Conservation (phyloP, 2,113 vertebrate species). For the Grammomys dolichurus region DNA sequence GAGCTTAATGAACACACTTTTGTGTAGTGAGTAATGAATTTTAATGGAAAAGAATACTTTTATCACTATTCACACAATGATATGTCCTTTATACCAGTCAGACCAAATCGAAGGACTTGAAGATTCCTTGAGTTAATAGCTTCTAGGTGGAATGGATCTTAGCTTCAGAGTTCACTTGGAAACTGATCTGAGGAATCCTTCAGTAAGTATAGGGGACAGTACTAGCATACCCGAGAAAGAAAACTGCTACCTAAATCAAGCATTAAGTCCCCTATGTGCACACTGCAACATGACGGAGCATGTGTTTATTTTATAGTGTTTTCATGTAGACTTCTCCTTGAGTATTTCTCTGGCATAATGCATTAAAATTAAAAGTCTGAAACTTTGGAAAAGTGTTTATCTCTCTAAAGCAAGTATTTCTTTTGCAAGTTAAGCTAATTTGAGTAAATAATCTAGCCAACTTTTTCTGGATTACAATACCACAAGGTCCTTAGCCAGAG, state of each 20-base stretch:
- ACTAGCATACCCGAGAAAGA: neutral
- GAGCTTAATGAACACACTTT: constrained; percentile 73
- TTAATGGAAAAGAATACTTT: constrained; percentile 62
- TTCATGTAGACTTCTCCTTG: neutral
- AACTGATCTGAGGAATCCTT: neutral
- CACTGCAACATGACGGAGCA: neutral
- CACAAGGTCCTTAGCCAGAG: neutral
- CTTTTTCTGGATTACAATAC: constrained; percentile 27
- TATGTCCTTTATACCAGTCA: constrained; percentile 69
- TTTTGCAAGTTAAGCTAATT: constrained; percentile 37
- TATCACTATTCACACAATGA: constrained; percentile 71
- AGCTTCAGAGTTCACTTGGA: constrained; percentile 6
- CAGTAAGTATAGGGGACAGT: neutral
- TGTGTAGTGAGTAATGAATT: constrained; percentile 72
- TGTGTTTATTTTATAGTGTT: constrained; percentile 17
- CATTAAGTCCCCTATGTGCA: neutral
- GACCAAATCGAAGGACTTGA: neutral
- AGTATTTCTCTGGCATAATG: constrained; percentile 59
- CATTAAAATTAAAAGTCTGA: constrained; percentile 45
- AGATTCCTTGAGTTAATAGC: neutral
- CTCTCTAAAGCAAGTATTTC: constrained; percentile 58
- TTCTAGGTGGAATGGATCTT: neutral
- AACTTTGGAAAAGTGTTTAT: constrained; percentile 37
- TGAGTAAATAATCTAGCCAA: neutral
- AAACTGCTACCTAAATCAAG: constrained; percentile 63